Evolutionary conservation across 2,888 invertebrate species (phyloP).

Genomic region (Agrotis ipsilon): DNA sequence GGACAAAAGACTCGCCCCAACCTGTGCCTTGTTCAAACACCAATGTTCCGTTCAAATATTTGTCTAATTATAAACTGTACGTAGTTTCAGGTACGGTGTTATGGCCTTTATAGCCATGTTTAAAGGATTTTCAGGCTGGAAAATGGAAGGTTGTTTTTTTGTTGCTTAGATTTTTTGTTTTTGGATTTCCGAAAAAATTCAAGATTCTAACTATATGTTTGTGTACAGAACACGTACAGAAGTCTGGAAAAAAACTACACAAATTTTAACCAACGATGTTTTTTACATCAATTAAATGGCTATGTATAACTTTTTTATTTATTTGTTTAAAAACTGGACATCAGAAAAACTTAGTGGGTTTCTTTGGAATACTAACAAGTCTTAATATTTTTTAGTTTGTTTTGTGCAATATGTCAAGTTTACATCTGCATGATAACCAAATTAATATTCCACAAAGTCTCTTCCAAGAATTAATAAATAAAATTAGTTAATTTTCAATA

Average conservation of each 20-base stretch:
- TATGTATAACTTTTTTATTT: background rate
- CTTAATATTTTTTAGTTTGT: background rate
- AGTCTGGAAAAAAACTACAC: background rate
- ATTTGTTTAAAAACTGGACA: background rate
- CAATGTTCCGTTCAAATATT: constrained; percentile 82
- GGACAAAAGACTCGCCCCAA: constrained; percentile 76
- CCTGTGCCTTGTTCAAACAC: constrained; percentile 77
- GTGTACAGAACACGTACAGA: background rate
- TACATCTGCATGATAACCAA: background rate
- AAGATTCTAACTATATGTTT: background rate
- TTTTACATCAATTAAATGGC: background rate
- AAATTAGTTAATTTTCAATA: constrained; percentile 1
- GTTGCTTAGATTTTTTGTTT: background rate
- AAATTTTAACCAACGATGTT: background rate
- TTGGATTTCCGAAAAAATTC: background rate
- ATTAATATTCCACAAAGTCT: background rate
- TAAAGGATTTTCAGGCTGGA: constrained; percentile 28
- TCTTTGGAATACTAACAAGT: background rate
- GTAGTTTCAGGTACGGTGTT: constrained; percentile 64
- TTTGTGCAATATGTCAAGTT: background rate
- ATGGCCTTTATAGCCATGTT: constrained; percentile 50
- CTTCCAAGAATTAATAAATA: constrained; percentile 3
- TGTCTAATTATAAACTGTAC: constrained; percentile 79
- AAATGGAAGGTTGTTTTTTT: constrained; percentile 6
- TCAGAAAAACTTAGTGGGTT: background rate